Evolutionary conservation across 2,113 vertebrate genomes (phyloP).

Genomic region (Eurypyga helias): DNA sequence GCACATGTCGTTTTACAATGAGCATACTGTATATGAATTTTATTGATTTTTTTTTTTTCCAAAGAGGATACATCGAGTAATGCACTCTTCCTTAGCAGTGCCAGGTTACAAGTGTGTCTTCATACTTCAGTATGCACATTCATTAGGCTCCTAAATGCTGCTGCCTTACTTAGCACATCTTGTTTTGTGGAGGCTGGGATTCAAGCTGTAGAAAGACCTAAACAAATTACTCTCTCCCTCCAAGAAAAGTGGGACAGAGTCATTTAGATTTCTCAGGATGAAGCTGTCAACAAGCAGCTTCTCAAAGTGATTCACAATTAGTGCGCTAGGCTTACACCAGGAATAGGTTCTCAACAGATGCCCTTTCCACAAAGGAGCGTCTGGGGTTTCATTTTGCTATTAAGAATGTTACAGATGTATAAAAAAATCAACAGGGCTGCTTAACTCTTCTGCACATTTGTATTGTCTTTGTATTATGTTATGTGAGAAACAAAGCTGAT

Average conservation of each 20-base stretch:
- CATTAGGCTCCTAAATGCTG: constrained; percentile 46
- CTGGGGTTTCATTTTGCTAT: neutral
- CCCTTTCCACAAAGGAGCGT: neutral
- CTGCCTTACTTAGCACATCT: constrained; percentile 34
- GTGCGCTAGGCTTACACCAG: neutral
- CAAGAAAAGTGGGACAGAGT: constrained; percentile 22
- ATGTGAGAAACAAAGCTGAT: neutral
- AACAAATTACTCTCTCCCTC: constrained; percentile 29
- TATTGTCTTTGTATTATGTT: neutral
- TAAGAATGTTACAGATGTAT: neutral
- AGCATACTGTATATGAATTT: constrained; percentile 69
- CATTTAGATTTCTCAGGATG: constrained; percentile 46
- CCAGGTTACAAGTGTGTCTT: constrained; percentile 51
- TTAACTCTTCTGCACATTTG: neutral
- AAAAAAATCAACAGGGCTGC: neutral
- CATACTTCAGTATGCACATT: constrained; percentile 42
- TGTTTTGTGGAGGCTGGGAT: constrained; percentile 55
- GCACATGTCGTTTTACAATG: constrained; percentile 69
- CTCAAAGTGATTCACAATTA: constrained; percentile 54
- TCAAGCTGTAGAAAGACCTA: constrained; percentile 36
- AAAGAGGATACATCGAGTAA: constrained; percentile 68
- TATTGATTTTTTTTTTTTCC: constrained; percentile 71
- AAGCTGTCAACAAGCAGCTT: constrained; percentile 31
- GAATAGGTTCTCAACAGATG: neutral
- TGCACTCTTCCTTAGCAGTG: constrained; percentile 30